Conservation (phyloP, 2,797 vertebrate species). For the Pithecia hirsuta region DNA sequence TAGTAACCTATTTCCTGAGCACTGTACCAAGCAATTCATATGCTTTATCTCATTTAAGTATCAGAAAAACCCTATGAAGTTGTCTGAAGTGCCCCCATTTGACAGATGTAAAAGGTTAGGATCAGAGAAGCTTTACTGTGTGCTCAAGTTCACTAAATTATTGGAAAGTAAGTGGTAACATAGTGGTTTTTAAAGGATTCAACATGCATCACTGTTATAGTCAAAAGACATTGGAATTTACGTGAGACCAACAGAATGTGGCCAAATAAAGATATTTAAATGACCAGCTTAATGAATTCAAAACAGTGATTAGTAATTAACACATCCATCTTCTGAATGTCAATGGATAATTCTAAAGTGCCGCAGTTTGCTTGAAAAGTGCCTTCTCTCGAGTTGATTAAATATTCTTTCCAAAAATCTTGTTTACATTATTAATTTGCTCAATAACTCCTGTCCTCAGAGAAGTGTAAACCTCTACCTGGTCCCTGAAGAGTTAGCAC, state of each 20-base stretch:
- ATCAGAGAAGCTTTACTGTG: neutral
- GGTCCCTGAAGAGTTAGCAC: slow-evolving; percentile 36
- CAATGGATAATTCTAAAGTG: neutral
- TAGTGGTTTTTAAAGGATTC: neutral
- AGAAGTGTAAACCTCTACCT: slow-evolving; percentile 8
- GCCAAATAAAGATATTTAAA: slow-evolving; percentile 37
- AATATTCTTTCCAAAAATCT: slow-evolving; percentile 55
- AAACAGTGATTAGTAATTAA: slow-evolving; percentile 59
- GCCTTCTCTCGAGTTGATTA: slow-evolving; percentile 48
- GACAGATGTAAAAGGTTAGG: neutral
- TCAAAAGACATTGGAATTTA: neutral
- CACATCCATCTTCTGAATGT: slow-evolving; percentile 41
- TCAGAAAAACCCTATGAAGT: neutral
- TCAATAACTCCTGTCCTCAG: neutral
- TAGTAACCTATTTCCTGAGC: neutral
- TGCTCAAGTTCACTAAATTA: neutral
- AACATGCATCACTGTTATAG: neutral
- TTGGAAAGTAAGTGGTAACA: neutral
- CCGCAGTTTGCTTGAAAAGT: slow-evolving; percentile 34
- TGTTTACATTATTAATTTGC: slow-evolving; percentile 60
- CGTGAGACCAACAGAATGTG: neutral
- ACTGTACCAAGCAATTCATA: neutral
- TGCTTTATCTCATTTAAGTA: neutral
- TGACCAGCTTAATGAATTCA: slow-evolving; percentile 19
- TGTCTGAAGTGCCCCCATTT: neutral